These are phyloP conservation scores for Neosilurus hyrtlii DNA, from an alignment of 2,797 vertebrate species.

Conservation along the genomic window DNA sequence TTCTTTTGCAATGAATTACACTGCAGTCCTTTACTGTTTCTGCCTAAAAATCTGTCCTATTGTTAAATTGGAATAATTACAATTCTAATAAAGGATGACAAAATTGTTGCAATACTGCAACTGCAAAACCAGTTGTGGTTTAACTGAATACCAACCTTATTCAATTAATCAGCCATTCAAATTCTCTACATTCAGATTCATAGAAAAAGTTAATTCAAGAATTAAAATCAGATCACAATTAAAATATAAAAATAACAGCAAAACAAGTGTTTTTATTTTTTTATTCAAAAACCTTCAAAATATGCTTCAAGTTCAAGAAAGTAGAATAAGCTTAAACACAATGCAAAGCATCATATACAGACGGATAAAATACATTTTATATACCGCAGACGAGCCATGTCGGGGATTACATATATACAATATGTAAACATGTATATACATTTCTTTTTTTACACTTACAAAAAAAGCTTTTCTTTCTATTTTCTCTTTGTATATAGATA, in stretches of 20 bases:
- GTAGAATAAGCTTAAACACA: constrained; percentile 92
- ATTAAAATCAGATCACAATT: not conserved
- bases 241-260: constrained; percentile 11
- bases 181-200: not conserved
- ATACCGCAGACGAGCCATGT: constrained; percentile 97
- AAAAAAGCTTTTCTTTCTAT: constrained; percentile 87
- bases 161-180: not conserved
- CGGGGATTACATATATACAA: constrained; percentile 98
- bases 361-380: constrained; percentile 99
- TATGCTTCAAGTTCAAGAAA: constrained; percentile 99
- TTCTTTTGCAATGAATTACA: not conserved
- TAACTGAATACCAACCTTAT: not conserved
- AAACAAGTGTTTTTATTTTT: constrained; percentile 85
- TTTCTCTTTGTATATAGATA: constrained; percentile 75
- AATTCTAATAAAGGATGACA: not conserved
- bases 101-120: not conserved
- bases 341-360: constrained; percentile 99
- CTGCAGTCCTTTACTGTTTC: not conserved
- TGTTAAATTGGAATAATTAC: not conserved
- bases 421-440: constrained; percentile 97
- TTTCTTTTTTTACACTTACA: constrained; percentile 96
- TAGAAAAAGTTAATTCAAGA: not conserved
- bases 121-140: not conserved
- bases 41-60: not conserved
- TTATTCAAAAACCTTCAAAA: constrained; percentile 99